Percentiles rank a stretch among this genome's conserved stretches.
Conservation (phyloP, 2,113 vertebrate genomes). For the Oriolus oriolus region DNA sequence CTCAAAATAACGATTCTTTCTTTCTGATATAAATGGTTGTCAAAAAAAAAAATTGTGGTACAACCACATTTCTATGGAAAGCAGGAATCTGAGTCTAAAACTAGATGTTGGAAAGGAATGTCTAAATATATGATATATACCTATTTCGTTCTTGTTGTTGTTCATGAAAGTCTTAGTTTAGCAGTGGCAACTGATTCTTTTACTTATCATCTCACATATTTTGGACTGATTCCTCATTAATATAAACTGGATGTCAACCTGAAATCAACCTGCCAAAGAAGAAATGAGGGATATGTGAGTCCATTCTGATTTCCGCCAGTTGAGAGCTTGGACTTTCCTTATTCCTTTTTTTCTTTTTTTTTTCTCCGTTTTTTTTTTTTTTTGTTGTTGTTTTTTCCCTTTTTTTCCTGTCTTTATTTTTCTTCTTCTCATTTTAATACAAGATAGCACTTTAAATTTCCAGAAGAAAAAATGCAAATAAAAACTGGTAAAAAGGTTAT, state of each 20-base stretch:
- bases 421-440: not conserved
- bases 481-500: not conserved
- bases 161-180: not conserved
- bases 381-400: rapidly evolving
- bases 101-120: not conserved
- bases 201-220: not conserved
- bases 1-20: slow-evolving; percentile 39
- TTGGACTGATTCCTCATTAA: not conserved
- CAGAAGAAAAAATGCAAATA: not conserved
- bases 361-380: rapidly evolving
- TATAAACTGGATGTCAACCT: not conserved
- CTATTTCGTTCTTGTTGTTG: not conserved
- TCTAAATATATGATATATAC: not conserved
- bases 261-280: not conserved
- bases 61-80: not conserved
- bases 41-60: not conserved
- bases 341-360: rapidly evolving
- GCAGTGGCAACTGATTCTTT: not conserved
- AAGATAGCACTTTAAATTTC: not conserved
- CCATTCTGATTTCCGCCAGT: not conserved
- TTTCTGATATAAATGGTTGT: slow-evolving; percentile 36
- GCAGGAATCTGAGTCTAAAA: not conserved
- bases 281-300: not conserved
- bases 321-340: not conserved
- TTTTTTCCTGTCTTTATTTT: rapidly evolving